Evolutionary conservation across 2,797 vertebrate genomes (phyloP).

Genomic region (Rhabdophis nuchalis): DNA sequence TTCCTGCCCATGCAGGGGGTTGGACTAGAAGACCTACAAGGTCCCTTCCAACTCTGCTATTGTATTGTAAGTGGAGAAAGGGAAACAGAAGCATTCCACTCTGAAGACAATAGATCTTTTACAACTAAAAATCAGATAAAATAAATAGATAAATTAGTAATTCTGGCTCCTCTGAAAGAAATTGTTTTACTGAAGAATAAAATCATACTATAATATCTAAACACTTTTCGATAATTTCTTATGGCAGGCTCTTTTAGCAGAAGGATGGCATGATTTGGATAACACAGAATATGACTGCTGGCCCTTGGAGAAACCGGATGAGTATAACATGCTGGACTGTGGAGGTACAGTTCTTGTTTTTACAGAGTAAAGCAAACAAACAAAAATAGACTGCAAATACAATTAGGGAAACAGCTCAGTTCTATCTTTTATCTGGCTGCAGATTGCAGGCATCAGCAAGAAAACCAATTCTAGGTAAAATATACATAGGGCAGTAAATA

Average conservation of each 20-base stretch:
- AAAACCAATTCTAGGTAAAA: conserved; percentile 24
- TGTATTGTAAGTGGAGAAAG: too few relatives aligned
- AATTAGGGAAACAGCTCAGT: not conserved
- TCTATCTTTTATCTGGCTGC: fast-evolving
- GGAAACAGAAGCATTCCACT: too few relatives aligned
- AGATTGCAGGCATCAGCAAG: not conserved
- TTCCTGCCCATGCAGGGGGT: too few relatives aligned
- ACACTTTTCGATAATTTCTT: not conserved
- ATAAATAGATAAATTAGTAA: not conserved
- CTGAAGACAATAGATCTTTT: too few relatives aligned
- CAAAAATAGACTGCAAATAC: conserved; percentile 12
- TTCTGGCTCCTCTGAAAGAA: not conserved
- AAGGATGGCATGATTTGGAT: conserved; percentile 83
- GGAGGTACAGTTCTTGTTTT: conserved; percentile 67
- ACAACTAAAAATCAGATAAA: not conserved
- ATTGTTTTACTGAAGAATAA: not conserved
- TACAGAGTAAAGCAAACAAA: not conserved
- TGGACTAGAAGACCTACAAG: too few relatives aligned
- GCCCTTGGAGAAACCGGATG: conserved; percentile 79
- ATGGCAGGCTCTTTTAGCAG: conserved; percentile 38
- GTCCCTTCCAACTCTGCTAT: too few relatives aligned
- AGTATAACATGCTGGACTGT: conserved; percentile 82
- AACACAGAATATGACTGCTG: conserved; percentile 87
- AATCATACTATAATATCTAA: not conserved
- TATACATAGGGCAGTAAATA: not conserved